Percentiles rank a stretch among this genome's conserved stretches.
These are phyloP conservation scores for Drosophila meridionalis DNA, from an alignment of 2,888 invertebrate genomes.

Conservation along the genomic window DNA sequence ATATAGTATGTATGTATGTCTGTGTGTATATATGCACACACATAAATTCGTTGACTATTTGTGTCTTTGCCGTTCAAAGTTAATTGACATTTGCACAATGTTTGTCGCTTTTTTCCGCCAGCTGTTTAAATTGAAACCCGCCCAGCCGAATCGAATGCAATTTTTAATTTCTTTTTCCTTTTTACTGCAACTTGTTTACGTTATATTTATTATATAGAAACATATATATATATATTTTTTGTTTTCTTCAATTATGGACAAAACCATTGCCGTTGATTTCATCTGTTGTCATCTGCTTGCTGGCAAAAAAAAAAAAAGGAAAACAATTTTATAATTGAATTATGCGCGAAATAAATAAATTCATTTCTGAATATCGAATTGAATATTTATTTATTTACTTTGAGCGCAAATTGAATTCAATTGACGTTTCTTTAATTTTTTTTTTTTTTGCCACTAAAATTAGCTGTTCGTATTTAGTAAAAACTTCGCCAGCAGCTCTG, in stretches of 20 bases:
- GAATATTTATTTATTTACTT: conserved; percentile 41
- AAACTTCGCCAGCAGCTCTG: conserved; percentile 22
- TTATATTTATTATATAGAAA: conserved; percentile 14
- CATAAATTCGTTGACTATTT: conserved; percentile 35
- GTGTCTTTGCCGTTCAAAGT: conserved; percentile 53
- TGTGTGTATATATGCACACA: conserved; percentile 2
- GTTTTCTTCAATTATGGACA: conserved; percentile 55
- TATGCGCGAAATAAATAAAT: conserved; percentile 55
- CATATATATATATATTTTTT: not conserved
- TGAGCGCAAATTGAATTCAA: conserved; percentile 50
- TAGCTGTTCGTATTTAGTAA: conserved; percentile 25
- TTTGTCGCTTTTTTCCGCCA: conserved; percentile 44
- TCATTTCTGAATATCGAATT: conserved; percentile 18
- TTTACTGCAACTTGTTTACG: conserved; percentile 7
- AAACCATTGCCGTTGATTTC: conserved; percentile 25
- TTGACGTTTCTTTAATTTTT: conserved; percentile 4
- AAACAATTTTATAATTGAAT: conserved; percentile 66
- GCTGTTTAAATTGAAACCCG: conserved; percentile 3
- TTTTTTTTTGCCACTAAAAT: conserved; percentile 27
- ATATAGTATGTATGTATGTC: not conserved
- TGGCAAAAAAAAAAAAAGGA: conserved; percentile 22
- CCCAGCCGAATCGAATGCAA: conserved; percentile 11
- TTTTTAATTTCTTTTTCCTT: not conserved
- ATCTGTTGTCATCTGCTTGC: conserved; percentile 22
- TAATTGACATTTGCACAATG: conserved; percentile 72